Conservation (phyloP, 2,113 vertebrate genomes). For the Nycticorax nycticorax region DNA sequence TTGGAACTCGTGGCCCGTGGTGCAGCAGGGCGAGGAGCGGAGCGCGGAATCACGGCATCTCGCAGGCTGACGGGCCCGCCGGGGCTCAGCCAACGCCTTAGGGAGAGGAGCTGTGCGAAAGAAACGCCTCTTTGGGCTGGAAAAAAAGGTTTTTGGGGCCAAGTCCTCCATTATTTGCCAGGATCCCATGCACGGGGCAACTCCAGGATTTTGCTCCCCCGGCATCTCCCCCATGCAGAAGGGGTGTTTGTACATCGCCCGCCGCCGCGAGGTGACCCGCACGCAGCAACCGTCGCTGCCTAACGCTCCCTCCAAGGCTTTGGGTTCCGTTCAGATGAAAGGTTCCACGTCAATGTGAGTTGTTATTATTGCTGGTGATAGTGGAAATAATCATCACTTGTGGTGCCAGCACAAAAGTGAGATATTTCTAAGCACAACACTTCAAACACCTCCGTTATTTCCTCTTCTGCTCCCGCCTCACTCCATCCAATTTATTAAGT, state of each 20-base stretch:
- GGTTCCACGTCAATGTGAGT: not conserved
- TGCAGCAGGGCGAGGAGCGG: not conserved
- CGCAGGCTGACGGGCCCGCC: not conserved
- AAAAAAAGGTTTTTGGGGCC: not conserved
- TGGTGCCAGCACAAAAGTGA: not conserved
- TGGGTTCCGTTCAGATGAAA: not conserved
- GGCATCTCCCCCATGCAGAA: not conserved
- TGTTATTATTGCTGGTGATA: not conserved
- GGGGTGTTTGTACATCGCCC: not conserved
- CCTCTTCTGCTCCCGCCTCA: slow-evolving; percentile 2
- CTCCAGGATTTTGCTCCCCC: not conserved
- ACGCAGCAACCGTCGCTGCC: accelerated
- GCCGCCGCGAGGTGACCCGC: not conserved
- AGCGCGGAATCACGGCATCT: not conserved
- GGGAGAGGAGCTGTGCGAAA: not conserved
- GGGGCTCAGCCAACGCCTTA: not conserved
- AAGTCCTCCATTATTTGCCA: not conserved
- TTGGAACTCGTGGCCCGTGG: not conserved
- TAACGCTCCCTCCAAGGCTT: not conserved
- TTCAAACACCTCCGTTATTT: slow-evolving; percentile 8
- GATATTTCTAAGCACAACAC: slow-evolving; percentile 4
- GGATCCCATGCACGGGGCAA: accelerated
- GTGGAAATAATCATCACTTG: not conserved
- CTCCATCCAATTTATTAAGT: slow-evolving; percentile 31
- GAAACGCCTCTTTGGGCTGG: not conserved